Evolutionary conservation across 2,113 vertebrate genomes (phyloP).

Genomic region (Lophotis ruficrista): DNA sequence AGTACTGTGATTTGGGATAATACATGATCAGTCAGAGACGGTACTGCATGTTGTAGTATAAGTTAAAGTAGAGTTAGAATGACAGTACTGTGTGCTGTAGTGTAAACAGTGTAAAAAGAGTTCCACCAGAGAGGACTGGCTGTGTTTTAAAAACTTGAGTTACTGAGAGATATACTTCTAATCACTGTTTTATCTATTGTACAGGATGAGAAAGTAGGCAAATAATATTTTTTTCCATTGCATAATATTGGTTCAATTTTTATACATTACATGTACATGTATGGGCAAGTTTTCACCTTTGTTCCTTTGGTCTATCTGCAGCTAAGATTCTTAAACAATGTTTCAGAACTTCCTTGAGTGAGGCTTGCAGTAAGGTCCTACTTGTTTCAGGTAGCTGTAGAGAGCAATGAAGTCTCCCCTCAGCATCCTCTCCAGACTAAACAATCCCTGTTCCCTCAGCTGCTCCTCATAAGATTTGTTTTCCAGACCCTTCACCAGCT

Average conservation of each 20-base stretch:
- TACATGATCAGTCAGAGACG: background rate
- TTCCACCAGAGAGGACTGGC: background rate
- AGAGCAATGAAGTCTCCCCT: no score
- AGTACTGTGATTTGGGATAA: background rate
- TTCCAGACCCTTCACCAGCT: no score
- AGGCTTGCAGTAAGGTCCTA: background rate
- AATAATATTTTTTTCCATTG: background rate
- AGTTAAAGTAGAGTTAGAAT: background rate
- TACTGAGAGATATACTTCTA: background rate
- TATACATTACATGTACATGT: background rate
- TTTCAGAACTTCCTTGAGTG: background rate
- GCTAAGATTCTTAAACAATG: background rate
- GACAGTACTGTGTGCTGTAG: background rate
- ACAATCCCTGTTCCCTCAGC: no score
- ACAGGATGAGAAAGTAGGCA: background rate
- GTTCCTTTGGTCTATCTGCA: background rate
- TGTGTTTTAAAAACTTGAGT: background rate
- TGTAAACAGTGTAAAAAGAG: background rate
- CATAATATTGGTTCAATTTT: background rate
- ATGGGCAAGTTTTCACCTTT: background rate
- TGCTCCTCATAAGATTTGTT: no score
- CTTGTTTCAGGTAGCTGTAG: no score
- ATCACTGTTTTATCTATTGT: background rate
- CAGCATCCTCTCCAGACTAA: no score
- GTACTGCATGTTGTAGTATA: background rate